Evolutionary conservation across 2,113 vertebrate species (phyloP).

Genomic region (Xiphorhynchus elegans): DNA sequence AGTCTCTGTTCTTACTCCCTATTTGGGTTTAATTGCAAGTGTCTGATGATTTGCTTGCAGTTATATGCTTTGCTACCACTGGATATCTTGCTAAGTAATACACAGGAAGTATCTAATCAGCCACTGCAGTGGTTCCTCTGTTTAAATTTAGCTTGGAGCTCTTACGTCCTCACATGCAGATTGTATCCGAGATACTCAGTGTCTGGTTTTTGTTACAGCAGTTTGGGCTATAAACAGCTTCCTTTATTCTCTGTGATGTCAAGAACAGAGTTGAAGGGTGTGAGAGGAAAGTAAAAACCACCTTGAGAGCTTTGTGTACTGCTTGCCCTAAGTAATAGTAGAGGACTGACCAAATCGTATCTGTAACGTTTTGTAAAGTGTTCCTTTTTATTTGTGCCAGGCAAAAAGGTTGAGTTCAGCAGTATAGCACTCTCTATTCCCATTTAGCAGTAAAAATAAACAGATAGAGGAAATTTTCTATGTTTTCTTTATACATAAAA

Average conservation of each 20-base stretch:
- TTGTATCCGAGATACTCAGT: constrained; percentile 1
- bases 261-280: neutral
- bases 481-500: neutral
- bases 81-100: neutral
- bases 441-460: neutral
- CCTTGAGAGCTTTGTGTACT: neutral
- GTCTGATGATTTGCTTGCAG: neutral
- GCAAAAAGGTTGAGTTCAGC: neutral
- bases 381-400: neutral
- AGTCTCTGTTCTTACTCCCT: neutral
- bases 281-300: neutral
- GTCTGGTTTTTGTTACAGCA: constrained; percentile 8
- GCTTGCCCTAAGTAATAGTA: constrained; percentile 8
- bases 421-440: neutral
- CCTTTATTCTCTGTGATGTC: constrained; percentile 28
- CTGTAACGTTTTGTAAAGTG: neutral
- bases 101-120: neutral
- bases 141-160: constrained; percentile 29
- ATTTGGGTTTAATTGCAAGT: neutral
- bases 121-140: neutral
- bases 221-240: constrained; percentile 40
- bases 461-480: neutral
- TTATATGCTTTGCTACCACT: neutral
- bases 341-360: neutral
- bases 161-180: constrained; percentile 2